Percentiles rank a stretch among this genome's conserved stretches.
Evolutionary conservation across 2,113 vertebrate genomes (phyloP).

Genomic region (Ellobius talpinus): DNA sequence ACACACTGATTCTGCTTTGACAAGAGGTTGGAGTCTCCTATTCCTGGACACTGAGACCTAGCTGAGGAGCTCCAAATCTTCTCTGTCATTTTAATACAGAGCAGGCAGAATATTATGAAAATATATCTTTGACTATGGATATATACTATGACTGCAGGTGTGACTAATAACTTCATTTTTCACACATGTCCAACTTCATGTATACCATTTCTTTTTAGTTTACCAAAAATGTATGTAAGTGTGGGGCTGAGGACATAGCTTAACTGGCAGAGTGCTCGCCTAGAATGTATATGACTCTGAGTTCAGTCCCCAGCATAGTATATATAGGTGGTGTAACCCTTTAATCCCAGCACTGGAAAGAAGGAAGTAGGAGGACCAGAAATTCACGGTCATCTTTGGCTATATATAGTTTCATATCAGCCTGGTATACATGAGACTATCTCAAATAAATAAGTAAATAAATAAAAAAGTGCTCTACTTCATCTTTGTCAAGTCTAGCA

Average conservation of each 20-base stretch:
- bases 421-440: neutral
- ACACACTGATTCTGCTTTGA: conserved; percentile 20
- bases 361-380: neutral
- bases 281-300: neutral
- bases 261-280: neutral
- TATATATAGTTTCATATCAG: neutral
- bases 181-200: neutral
- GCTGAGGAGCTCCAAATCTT: neutral
- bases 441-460: neutral
- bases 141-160: conserved; percentile 7
- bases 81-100: conserved; percentile 25
- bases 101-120: conserved; percentile 17
- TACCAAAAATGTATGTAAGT: neutral
- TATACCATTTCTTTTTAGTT: conserved; percentile 44
- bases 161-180: conserved; percentile 33
- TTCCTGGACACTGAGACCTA: neutral
- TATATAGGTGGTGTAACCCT: neutral
- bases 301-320: neutral
- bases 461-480: neutral
- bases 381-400: neutral
- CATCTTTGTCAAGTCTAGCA: neutral
- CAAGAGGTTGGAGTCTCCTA: neutral
- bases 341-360: neutral
- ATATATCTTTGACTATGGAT: conserved; percentile 11
- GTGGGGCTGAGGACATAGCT: neutral